A percentile compares a stretch with the other conserved stretches of the same genome.
Conservation (phyloP, 1,140 invertebrate genomes). For the Triops longicaudatus region DNA sequence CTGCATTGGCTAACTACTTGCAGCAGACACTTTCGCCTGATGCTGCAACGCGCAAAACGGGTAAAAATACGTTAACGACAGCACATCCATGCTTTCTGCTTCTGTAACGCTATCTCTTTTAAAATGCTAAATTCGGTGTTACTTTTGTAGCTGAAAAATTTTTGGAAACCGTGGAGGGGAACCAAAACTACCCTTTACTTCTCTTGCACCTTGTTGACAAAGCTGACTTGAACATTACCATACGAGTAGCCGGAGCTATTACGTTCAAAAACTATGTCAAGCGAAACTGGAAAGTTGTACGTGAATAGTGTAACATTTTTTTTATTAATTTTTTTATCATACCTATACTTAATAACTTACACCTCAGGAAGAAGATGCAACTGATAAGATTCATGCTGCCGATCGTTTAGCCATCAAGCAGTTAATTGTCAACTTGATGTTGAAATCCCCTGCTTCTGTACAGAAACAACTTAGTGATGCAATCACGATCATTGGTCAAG, state of each 20-base stretch:
- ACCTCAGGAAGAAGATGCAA: constrained; percentile 51
- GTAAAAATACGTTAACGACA: constrained; percentile 46
- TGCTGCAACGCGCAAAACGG: constrained; percentile 65
- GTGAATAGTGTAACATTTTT: constrained; percentile 38
- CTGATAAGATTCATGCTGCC: constrained; percentile 67
- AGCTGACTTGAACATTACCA: constrained; percentile 61
- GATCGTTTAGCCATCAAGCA: constrained; percentile 74
- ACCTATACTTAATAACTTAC: background rate
- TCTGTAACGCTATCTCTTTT: background rate
- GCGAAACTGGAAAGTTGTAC: constrained; percentile 84
- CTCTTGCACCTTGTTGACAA: constrained; percentile 77
- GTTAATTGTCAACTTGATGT: constrained; percentile 84
- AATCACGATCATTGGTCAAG: constrained; percentile 85
- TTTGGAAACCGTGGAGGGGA: constrained; percentile 77
- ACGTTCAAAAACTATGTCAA: constrained; percentile 96
- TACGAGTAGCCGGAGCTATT: constrained; percentile 78
- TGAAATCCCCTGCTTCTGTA: constrained; percentile 76
- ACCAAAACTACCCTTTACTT: constrained; percentile 82
- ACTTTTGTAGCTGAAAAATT: constrained; percentile 77
- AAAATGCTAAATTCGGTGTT: constrained; percentile 17
- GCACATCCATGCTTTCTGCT: background rate
- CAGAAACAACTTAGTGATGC: constrained; percentile 94
- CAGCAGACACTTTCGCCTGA: constrained; percentile 83
- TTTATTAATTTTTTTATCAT: background rate
- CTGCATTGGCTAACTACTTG: constrained; percentile 69